Evolutionary conservation across 2,113 vertebrate species (phyloP).

Genomic region (Vulpes ferrilata): DNA sequence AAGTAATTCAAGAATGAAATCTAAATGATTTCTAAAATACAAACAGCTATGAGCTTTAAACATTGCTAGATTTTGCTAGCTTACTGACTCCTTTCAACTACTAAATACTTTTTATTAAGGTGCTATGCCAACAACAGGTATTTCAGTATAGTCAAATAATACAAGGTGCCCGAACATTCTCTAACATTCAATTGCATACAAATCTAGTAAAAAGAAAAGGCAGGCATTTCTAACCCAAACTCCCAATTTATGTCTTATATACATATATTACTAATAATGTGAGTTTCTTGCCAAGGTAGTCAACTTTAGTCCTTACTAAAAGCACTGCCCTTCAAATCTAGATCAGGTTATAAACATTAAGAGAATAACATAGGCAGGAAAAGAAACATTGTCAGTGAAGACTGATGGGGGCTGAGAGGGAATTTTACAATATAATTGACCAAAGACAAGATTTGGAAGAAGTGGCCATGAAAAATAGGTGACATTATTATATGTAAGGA

Average conservation of each 20-base stretch:
- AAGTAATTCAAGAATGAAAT: conserved; percentile 17
- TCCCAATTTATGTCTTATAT: conserved; percentile 61
- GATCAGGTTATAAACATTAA: conserved; percentile 19
- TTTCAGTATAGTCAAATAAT: conserved; percentile 8
- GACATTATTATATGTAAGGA: neutral
- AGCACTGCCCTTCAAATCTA: conserved; percentile 20
- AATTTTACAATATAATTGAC: conserved; percentile 29
- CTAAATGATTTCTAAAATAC: conserved; percentile 56
- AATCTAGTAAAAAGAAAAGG: conserved; percentile 21
- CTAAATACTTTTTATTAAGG: conserved; percentile 35
- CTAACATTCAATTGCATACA: conserved; percentile 21
- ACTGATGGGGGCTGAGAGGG: neutral
- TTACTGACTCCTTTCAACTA: neutral
- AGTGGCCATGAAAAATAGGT: conserved; percentile 7
- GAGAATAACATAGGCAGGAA: neutral
- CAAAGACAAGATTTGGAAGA: conserved; percentile 49
- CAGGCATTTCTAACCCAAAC: conserved; percentile 13
- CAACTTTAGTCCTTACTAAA: conserved; percentile 46
- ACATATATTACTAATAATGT: conserved; percentile 12
- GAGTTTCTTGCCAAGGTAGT: conserved; percentile 27
- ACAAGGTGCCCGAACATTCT: conserved; percentile 36
- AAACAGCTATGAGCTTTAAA: conserved; percentile 45
- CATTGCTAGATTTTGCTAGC: conserved; percentile 40
- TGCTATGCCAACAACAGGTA: neutral
- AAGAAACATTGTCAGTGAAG: neutral